Percentiles rank a stretch among this genome's conserved stretches.
Conservation (phyloP, 2,797 vertebrate genomes). For the Siniperca obscura region DNA sequence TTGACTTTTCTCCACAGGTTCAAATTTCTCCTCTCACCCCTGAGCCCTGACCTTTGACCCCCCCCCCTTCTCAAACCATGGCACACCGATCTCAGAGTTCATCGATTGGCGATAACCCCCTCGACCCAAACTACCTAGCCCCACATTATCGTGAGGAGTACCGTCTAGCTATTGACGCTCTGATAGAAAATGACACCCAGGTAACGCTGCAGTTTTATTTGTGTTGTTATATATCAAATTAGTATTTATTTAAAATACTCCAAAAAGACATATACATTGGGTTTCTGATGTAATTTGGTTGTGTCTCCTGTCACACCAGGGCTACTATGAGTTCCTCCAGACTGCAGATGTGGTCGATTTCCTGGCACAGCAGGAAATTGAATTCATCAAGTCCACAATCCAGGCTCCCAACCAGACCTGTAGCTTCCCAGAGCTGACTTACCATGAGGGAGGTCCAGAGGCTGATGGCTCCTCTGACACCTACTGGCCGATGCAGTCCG, state of each 20-base stretch:
- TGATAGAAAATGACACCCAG: slow-evolving; percentile 90
- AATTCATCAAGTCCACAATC: slow-evolving; percentile 89
- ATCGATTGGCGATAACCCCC: slow-evolving; percentile 93
- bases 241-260: neutral
- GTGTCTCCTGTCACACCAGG: slow-evolving; percentile 71
- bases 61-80: slow-evolving; percentile 83
- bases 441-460: slow-evolving; percentile 70
- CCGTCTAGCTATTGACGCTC: slow-evolving; percentile 94
- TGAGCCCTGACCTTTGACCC: slow-evolving; percentile 42
- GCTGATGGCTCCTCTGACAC: slow-evolving; percentile 95
- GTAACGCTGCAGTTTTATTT: slow-evolving; percentile 52
- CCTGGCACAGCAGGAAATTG: slow-evolving; percentile 90
- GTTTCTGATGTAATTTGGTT: slow-evolving; percentile 6
- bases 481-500: slow-evolving; percentile 98
- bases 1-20: slow-evolving; percentile 61
- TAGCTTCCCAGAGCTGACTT: slow-evolving; percentile 81
- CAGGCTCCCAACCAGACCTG: slow-evolving; percentile 84
- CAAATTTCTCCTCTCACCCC: slow-evolving; percentile 35
- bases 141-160: slow-evolving; percentile 98
- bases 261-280: neutral
- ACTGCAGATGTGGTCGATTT: slow-evolving; percentile 87
- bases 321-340: slow-evolving; percentile 91
- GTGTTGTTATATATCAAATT: neutral
- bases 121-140: slow-evolving; percentile 93
- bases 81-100: slow-evolving; percentile 96